These are phyloP conservation scores for Rosalia funebris DNA, from an alignment of 2,888 invertebrate genomes.

Conservation along the genomic window DNA sequence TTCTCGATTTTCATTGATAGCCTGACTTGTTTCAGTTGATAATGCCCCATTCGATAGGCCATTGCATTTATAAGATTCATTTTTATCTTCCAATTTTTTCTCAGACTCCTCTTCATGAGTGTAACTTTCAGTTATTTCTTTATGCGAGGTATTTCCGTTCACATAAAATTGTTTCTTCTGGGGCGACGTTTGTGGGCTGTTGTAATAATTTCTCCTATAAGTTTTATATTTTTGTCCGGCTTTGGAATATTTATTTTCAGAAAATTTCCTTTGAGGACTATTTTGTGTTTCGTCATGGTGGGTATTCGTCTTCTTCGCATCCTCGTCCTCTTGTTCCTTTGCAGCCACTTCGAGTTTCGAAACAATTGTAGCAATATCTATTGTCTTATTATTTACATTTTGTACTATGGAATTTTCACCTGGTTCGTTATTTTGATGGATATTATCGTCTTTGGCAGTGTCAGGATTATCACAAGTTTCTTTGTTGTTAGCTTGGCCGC, in stretches of 20 bases:
- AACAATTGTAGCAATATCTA: slow-evolving; percentile 61
- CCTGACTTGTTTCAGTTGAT: slow-evolving; percentile 1
- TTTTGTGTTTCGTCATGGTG: slow-evolving; percentile 8
- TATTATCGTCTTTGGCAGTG: slow-evolving; percentile 35
- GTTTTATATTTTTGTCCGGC: slow-evolving; percentile 37
- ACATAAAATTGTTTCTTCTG: slow-evolving; percentile 31
- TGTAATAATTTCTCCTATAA: slow-evolving; percentile 43
- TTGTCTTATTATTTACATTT: slow-evolving; percentile 46
- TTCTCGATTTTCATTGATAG: slow-evolving; percentile 3
- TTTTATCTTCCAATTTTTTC: slow-evolving; percentile 5
- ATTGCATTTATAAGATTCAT: not conserved
- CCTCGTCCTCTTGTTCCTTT: slow-evolving; percentile 54
- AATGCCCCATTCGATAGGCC: not conserved
- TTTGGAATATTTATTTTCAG: slow-evolving; percentile 34
- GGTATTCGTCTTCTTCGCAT: slow-evolving; percentile 29
- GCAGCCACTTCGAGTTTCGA: slow-evolving; percentile 63
- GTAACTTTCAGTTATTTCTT: no score
- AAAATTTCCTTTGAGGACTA: slow-evolving; percentile 31
- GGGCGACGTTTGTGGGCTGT: slow-evolving; percentile 38
- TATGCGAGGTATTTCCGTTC: no score
- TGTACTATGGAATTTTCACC: slow-evolving; percentile 33
- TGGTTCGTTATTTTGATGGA: slow-evolving; percentile 32
- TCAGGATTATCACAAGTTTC: slow-evolving; percentile 31
- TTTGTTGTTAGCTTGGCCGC: slow-evolving; percentile 20
- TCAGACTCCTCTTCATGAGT: not conserved